Evolutionary conservation across 64 coral and sea anemone species (phyloP), one percentile per base, ranked within the genome.

Genomic region (Porites lutea): DNA sequence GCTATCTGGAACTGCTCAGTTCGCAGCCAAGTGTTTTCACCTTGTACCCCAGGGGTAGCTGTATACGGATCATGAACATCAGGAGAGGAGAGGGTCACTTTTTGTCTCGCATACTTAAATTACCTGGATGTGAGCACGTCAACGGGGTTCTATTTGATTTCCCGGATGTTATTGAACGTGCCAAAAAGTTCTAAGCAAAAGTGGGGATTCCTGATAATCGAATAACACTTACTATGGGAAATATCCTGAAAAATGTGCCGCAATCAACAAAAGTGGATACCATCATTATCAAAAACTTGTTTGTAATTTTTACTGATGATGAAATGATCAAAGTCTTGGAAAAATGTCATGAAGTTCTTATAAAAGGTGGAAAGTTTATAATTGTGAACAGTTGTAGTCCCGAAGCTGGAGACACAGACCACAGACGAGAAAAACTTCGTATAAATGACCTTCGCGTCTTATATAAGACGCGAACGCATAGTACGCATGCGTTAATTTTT

Each of bases 131-230:
- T n/a, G n/a, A n/a, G 54, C 67, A 75, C 15, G 19, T 73, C 8
- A 67, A 76, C 48, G 90, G 90, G 3, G 6, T 92, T 15, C 16
- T 92, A 9, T 74, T 92, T 48, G 90, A 92, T 18, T 73, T 92
- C 14, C 79, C 79, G n/a, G 77, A n/a, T n/a, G n/a, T n/a, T n/a
- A n/a, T n/a, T n/a, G n/a, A n/a, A n/a, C n/a, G n/a, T n/a, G n/a
- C n/a, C 6, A 54, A 81, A 6, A 6, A 59, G 21, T 65, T 79
- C 57, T 27, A 78, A 14, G 43, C 52, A 6, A 47, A 52, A 23
- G 61, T 78, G 11, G 72, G 60, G 4, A 51, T 89, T 13, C 19
- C 87, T 14, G 64, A 63, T n/a, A n/a, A n/a, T n/a, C n/a, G n/a
- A n/a, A n/a, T n/a, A n/a, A n/a, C n/a, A 79, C 79, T 48, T n/a